Evolutionary conservation across 2,113 vertebrate species (phyloP).

Genomic region (Ophthalmotilapia sp.): DNA sequence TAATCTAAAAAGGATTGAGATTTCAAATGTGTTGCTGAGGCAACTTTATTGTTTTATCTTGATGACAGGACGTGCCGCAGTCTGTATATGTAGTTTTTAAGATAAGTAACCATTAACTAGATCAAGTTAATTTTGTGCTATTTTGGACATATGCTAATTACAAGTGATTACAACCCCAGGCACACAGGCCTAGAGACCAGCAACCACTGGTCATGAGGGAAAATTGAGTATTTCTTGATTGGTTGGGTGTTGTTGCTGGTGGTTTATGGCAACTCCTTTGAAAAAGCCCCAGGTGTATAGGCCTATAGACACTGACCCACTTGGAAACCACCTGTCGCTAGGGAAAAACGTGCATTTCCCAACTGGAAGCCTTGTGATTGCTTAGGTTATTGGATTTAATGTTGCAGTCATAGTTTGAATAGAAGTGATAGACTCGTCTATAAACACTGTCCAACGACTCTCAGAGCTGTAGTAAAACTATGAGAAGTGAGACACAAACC

Average conservation of each 20-base stretch:
- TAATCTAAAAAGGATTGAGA: background rate
- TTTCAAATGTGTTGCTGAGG: background rate
- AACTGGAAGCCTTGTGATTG: background rate
- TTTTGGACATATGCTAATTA: background rate
- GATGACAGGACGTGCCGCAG: background rate
- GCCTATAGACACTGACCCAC: background rate
- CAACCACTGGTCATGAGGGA: background rate
- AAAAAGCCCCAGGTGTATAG: background rate
- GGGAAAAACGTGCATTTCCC: background rate
- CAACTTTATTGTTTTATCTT: background rate
- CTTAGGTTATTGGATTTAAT: background rate
- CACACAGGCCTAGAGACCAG: background rate
- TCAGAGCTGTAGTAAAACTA: background rate
- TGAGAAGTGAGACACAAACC: background rate
- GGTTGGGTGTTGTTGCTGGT: background rate
- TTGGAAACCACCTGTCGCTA: fast-evolving
- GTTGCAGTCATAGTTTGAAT: background rate
- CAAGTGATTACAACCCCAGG: background rate
- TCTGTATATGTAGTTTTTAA: background rate
- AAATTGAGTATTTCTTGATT: background rate
- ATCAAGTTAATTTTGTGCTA: background rate
- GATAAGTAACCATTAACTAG: fast-evolving
- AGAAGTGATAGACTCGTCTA: background rate
- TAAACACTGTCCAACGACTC: background rate
- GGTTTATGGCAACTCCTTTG: background rate